Percentiles rank a stretch among this genome's conserved stretches.
phyloP scores from a whole-genome alignment of 1,140 invertebrate species.

The Andrena cerasifolii region DNA sequence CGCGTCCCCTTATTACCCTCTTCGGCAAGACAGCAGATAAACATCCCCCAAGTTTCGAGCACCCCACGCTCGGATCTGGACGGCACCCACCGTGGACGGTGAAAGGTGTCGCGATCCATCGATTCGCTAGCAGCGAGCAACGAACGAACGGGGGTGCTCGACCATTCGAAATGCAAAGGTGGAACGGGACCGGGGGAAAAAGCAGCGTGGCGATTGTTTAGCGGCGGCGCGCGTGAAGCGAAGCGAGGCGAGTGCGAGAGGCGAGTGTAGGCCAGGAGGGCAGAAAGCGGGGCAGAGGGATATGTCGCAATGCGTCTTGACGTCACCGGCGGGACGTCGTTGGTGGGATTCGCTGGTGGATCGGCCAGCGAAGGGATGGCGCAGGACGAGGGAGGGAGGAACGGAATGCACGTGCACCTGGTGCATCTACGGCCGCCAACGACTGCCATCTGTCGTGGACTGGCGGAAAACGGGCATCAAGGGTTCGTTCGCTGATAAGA shows the following conservation, averaged over 20 bases:
- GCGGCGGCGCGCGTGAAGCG: not conserved
- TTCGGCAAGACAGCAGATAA: too few species aligned
- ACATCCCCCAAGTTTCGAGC: too few species aligned
- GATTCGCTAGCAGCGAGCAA: not conserved
- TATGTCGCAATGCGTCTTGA: slow-evolving; percentile 81
- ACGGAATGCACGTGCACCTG: slow-evolving; percentile 55
- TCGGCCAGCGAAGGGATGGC: slow-evolving; percentile 37
- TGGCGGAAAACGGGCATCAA: not conserved
- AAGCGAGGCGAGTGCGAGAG: slow-evolving; percentile 18
- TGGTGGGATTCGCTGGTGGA: slow-evolving; percentile 70
- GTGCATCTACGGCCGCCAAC: slow-evolving; percentile 51
- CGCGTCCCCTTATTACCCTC: too few species aligned
- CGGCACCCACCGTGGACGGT: too few species aligned
- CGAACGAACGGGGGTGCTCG: not conserved
- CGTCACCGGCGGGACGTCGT: slow-evolving; percentile 73
- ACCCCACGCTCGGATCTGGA: too few species aligned
- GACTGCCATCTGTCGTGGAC: slow-evolving; percentile 65
- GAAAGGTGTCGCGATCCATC: too few species aligned
- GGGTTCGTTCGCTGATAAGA: slow-evolving; percentile 51
- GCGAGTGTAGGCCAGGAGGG: slow-evolving; percentile 32
- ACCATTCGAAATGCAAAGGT: slow-evolving; percentile 4
- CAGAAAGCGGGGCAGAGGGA: slow-evolving; percentile 67
- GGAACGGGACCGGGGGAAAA: too few species aligned
- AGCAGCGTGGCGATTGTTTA: slow-evolving; percentile 22
- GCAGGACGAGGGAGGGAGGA: slow-evolving; percentile 47